A percentile compares a stretch with the other conserved stretches of the same genome.
Evolutionary conservation across 1,140 invertebrate species (phyloP).

Genomic region (Bicyclus anynana): DNA sequence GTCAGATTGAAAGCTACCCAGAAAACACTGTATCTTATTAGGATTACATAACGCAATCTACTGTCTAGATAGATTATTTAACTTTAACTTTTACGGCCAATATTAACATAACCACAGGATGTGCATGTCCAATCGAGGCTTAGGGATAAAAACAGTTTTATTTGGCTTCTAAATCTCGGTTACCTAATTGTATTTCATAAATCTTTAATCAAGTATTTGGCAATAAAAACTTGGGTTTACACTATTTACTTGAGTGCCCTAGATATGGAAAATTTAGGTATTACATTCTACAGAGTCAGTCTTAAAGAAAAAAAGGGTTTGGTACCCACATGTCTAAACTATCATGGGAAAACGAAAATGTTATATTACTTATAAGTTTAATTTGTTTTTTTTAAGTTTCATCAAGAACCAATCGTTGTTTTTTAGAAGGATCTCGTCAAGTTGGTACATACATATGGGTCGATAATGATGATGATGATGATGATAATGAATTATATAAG

Average conservation of each 20-base stretch:
- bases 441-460: too few species aligned
- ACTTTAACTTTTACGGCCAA: conserved; percentile 15
- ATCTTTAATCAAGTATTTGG: conserved; percentile 18
- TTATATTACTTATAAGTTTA: too few species aligned
- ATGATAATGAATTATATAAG: too few species aligned
- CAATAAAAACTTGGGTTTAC: conserved; percentile 8
- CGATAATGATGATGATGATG: too few species aligned
- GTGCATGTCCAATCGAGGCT: conserved; percentile 9
- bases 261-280: not conserved
- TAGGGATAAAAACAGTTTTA: conserved; percentile 7
- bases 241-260: conserved; percentile 9
- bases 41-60: conserved; percentile 11
- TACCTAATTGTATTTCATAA: conserved; percentile 24
- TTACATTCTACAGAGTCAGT: not conserved
- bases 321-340: too few species aligned
- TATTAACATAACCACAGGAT: conserved; percentile 24
- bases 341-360: too few species aligned
- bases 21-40: not conserved
- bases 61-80: conserved; percentile 5
- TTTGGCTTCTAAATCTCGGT: conserved; percentile 14
- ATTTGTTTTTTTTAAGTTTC: too few species aligned
- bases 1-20: not conserved
- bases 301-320: too few species aligned
- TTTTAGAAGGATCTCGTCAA: too few species aligned
- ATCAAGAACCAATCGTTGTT: too few species aligned